phyloP scores from a whole-genome alignment of 1,140 invertebrate species.

The Trialeurodes vaporariorum region DNA sequence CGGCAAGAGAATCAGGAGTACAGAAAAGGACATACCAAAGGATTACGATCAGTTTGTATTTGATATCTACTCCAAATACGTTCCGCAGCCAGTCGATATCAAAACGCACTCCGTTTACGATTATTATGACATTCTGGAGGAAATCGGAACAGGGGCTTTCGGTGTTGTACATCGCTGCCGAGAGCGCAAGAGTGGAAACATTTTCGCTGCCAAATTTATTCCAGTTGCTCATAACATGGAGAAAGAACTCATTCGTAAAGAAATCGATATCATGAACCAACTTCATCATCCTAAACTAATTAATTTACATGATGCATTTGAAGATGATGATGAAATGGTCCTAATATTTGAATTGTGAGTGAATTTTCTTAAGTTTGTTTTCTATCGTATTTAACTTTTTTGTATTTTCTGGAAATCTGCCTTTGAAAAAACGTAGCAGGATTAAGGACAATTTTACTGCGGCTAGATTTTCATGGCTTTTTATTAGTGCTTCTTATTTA shows the following conservation, averaged over 20 bases:
- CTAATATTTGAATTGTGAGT: conserved; percentile 98
- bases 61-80: conserved; percentile 93
- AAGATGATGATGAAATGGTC: conserved; percentile 99
- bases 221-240: conserved; percentile 90
- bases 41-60: conserved; percentile 98
- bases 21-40: conserved; percentile 74
- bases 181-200: conserved; percentile 89
- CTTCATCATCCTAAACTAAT: conserved; percentile 95
- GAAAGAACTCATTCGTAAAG: conserved; percentile 92
- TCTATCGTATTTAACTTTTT: background rate
- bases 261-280: conserved; percentile 99
- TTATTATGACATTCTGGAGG: conserved; percentile 96
- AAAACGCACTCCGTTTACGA: conserved; percentile 92
- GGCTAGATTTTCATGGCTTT: conserved; percentile 11
- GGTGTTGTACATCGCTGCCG: conserved; percentile 96
- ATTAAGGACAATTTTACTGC: conserved; percentile 5
- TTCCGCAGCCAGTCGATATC: conserved; percentile 92
- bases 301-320: conserved; percentile 96
- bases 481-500: too few relatives aligned
- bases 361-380: conserved; percentile 7
- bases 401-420: background rate
- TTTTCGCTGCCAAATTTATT: conserved; percentile 98
- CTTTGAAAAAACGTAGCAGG: conserved; percentile 1
- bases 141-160: conserved; percentile 97
- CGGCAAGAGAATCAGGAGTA: conserved; percentile 85